Evolutionary conservation across 2,888 invertebrate genomes (phyloP), one percentile per base, ranked within the genome.

Genomic region (Papilio demoleus): DNA sequence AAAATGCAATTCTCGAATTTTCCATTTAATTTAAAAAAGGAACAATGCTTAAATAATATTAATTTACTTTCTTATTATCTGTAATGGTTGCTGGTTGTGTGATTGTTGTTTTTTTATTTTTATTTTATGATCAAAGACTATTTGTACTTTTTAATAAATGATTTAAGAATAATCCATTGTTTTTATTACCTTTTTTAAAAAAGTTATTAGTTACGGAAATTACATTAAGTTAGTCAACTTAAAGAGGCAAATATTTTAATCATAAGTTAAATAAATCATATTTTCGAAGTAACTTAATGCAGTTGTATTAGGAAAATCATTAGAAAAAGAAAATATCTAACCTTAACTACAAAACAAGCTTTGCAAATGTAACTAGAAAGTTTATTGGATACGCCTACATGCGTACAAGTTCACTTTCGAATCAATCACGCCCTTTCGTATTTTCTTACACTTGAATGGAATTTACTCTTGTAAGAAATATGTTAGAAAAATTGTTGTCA

Each of bases 361-460:
- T 27, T 56, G 63, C 19, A 60, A 66, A 50, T 36, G 59, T n/a
- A 64, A 38, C 64, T 58, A 68, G 68, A 68, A 68, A 68, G 68
- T 68, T 63, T 14, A 22, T 53, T 24, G 34, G 61, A 50, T 47
- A 42, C 63, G 58, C 58, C 63, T 59, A 47, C 63, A 47, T 42
- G 36, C 53, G 36, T 14, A 47, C 59, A 27, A 42, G 59, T 40
- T 38, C 22, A 47, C 63, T 68, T 68, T 68, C 68, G 47, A 64
- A 64, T 31, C 63, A 38, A 64, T 62, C 59, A 64, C 31, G 59
- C 68, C 63, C 68, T 68, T 68, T 68, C 27, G 14, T 34, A 34
- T 67, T 67, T 62, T 24, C 61, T 56, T 27, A 40, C 31, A 53
- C 17, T 31, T 31, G 8, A 24, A 50, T 24, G n/a, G n/a, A n/a